phyloP scores from a whole-genome alignment of 2,888 invertebrate genomes.

The Corythucha ciliata region DNA sequence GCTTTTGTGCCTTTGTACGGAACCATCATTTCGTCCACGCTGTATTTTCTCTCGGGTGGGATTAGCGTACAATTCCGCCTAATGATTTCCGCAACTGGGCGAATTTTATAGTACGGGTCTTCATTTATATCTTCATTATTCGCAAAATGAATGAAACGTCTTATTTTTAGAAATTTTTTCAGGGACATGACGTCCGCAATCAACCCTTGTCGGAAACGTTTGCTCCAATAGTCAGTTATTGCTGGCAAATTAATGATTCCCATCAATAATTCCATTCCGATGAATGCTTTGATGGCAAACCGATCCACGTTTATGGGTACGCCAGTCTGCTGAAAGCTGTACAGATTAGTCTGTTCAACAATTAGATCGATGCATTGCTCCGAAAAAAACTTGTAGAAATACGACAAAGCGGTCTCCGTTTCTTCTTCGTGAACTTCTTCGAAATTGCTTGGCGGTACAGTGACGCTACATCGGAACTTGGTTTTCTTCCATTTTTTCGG shows the following conservation, averaged over 20 bases:
- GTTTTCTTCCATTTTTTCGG: neutral
- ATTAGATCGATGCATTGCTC: slow-evolving; percentile 19
- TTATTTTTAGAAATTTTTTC: slow-evolving; percentile 7
- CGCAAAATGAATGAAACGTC: slow-evolving; percentile 12
- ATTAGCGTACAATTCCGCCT: slow-evolving; percentile 3
- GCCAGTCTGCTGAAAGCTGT: slow-evolving; percentile 12
- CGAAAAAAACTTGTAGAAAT: slow-evolving; percentile 18
- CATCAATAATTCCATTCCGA: slow-evolving; percentile 24
- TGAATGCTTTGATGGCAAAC: slow-evolving; percentile 17
- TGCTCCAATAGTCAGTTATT: slow-evolving; percentile 22
- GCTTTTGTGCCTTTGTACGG: too few relatives aligned
- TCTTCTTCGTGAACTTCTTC: neutral
- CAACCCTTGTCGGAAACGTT: slow-evolving; percentile 6
- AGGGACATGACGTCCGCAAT: slow-evolving; percentile 16
- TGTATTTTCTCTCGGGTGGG: neutral
- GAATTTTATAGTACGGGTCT: slow-evolving; percentile 2
- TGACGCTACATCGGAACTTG: neutral
- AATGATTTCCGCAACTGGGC: slow-evolving; percentile 5
- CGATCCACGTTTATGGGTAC: slow-evolving; percentile 10
- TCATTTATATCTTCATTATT: neutral
- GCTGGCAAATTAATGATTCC: slow-evolving; percentile 17
- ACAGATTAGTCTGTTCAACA: slow-evolving; percentile 24
- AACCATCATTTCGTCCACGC: too few relatives aligned
- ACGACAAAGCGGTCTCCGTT: slow-evolving; percentile 12
- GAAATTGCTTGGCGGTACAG: neutral